Base-by-base conservation (phyloP, 2,113 vertebrate species). In the Coracopsis vasa region DNA sequence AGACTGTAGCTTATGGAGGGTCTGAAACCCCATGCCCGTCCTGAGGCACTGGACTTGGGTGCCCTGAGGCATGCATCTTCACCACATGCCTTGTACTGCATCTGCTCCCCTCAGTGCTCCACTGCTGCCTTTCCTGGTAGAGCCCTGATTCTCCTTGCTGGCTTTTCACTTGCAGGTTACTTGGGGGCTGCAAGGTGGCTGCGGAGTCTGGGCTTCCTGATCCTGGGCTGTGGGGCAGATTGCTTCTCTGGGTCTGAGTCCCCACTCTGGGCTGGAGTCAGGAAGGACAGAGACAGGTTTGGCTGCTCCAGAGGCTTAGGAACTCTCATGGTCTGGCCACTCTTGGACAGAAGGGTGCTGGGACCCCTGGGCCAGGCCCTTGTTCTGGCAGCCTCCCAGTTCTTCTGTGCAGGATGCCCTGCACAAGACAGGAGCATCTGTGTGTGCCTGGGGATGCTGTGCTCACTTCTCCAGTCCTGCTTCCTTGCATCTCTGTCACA, bases 21-120 rank as follows among this genome's bases (percentile, higher is more conserved):
- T 31, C 24, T n/a, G 45, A 56, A 33, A 50, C 19, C 16, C 33
- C 0, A 0, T 5, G 54, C 19, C 60, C 4, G 5, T 18, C 35
- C 1, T 3, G 71, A 50, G 48, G 44, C 16, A 3, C 9, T 44
- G 37, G 50, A 78, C 31, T 13, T 53, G 50, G 13, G n/a, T 53
- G 6, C 20, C 35, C 27, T 31, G 39, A 25, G 28, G 1, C 0
- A 0, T 5, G 10, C 23, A 9, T 42, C n/a, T 25, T 60, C 14
- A 19, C 13, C 11, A 29, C 6, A 10, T 39, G 29, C 19, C 16
- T 33, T 37, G 10, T 37, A 21, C 42, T 25, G 27, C 6, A 0
- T 54, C 31, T 80, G 37, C 4, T 44, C 18, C 24, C 41, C 44
- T 56, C 1, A 0, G 16, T 53, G 31, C 10, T 29, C 6, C 10